phyloP scores from a whole-genome alignment of 2,113 vertebrate genomes.

The Ovis canadensis region DNA sequence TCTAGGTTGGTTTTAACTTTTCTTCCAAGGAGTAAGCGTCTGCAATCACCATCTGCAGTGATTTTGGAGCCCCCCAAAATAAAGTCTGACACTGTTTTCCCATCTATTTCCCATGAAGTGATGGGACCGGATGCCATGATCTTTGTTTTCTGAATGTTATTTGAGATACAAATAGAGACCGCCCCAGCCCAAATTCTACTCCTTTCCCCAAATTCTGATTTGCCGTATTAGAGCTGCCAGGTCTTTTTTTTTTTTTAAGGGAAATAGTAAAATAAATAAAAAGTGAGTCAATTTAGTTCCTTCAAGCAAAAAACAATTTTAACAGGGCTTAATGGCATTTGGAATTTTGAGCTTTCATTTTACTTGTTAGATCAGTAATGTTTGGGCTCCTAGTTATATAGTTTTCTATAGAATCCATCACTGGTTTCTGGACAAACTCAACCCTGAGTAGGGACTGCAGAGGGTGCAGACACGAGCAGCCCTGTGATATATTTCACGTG shows the following conservation, averaged over 20 bases:
- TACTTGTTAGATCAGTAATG: background rate
- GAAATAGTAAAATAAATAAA: background rate
- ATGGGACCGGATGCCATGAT: too few relatives aligned
- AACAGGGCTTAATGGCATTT: background rate
- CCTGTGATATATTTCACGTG: accelerated
- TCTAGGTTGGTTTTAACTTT: too few relatives aligned
- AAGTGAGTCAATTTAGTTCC: background rate
- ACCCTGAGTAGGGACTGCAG: accelerated
- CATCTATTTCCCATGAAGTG: too few relatives aligned
- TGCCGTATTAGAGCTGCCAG: background rate
- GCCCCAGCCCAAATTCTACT: background rate
- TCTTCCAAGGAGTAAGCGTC: too few relatives aligned
- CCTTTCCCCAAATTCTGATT: background rate
- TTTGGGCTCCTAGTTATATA: background rate
- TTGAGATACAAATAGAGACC: background rate
- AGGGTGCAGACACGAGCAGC: accelerated
- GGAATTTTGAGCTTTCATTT: background rate
- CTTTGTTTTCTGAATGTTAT: background rate
- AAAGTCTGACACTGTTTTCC: too few relatives aligned
- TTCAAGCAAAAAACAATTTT: background rate
- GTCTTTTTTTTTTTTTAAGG: background rate
- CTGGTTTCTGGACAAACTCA: background rate
- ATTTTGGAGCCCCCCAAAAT: too few relatives aligned
- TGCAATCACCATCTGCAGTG: too few relatives aligned
- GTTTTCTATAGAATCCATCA: background rate